phyloP scores from a whole-genome alignment of 2,888 invertebrate genomes.

The Teleiodes luculella region DNA sequence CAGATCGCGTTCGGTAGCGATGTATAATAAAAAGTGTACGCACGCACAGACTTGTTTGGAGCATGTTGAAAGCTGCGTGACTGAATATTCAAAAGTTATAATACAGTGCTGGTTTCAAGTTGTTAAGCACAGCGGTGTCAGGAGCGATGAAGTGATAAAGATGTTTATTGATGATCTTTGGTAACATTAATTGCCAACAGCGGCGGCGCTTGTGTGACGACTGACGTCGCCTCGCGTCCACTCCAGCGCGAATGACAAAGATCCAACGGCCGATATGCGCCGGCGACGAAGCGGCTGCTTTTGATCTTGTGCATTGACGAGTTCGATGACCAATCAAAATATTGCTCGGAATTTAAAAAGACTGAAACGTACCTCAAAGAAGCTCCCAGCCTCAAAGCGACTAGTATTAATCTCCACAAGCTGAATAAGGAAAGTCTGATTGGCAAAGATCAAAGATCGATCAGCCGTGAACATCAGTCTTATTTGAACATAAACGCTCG shows the following conservation, averaged over 20 bases:
- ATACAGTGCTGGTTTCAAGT: slow-evolving; percentile 53
- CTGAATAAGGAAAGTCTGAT: slow-evolving; percentile 10
- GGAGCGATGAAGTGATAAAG: slow-evolving; percentile 74
- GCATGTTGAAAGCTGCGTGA: slow-evolving; percentile 63
- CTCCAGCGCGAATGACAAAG: slow-evolving; percentile 70
- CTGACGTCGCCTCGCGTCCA: slow-evolving; percentile 41
- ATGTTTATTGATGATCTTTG: slow-evolving; percentile 76
- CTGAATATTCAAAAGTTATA: slow-evolving; percentile 65
- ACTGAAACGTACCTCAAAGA: slow-evolving; percentile 10
- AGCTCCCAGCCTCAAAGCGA: too few species aligned
- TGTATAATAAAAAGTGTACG: slow-evolving; percentile 38
- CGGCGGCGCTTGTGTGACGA: slow-evolving; percentile 66
- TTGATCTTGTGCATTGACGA: slow-evolving; percentile 61
- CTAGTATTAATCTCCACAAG: slow-evolving; percentile 4
- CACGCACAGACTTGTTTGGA: slow-evolving; percentile 29
- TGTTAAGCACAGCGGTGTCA: slow-evolving; percentile 63
- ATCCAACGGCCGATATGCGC: slow-evolving; percentile 61
- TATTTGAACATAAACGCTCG: slow-evolving; percentile 13
- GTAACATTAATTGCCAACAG: slow-evolving; percentile 73
- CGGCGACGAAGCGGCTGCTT: slow-evolving; percentile 51
- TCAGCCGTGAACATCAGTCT: slow-evolving; percentile 14
- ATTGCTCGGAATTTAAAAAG: slow-evolving; percentile 42
- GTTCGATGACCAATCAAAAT: slow-evolving; percentile 70
- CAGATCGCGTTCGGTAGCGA: slow-evolving; percentile 35
- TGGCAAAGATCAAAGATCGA: slow-evolving; percentile 3